Evolutionary conservation across 2,797 vertebrate genomes (phyloP), one percentile per base, ranked within the genome.

Genomic region (Acrossocheilus fasciatus): DNA sequence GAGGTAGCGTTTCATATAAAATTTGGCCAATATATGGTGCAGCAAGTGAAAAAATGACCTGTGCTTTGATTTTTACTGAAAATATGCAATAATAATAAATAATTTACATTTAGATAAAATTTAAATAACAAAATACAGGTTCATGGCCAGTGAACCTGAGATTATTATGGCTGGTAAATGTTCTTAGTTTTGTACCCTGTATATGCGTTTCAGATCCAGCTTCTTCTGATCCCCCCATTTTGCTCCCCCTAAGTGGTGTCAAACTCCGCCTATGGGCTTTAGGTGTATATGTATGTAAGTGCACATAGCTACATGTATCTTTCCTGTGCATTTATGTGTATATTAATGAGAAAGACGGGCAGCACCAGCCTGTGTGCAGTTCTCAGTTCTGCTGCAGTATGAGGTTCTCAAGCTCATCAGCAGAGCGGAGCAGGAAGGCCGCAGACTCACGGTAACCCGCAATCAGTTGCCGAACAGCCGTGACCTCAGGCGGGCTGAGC

Each of bases 371-470:
- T 85, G 78, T 86, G 69, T 80, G 62, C 34, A 64, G 76, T 77
- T 77, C 91, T 99, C 97, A 99, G 96, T 99, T 99, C 96, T 99
- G 98, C 95, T 99, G 98, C 93, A 99, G 96, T 95, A 99, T 99
- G 95, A 99, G 98, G 96, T 98, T 99, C 94, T 99, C 98, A 93
- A 99, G 97, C 97, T 99, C 98, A 2, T 99, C 98, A 2, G 98
- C 98, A 0, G 98, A 99, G 83, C 98, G 98, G n/a, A 99, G 97
- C 92, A 99, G 96, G 93, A 99, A 99, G 59, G 98, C 98, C 0
- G 98, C 98, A 0, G 98, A 99, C 96, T 99, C 98, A 72, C 98
- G 95, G 95, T 99, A 99, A 0, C 98, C 98, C 0, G 98, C 98
- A n/a, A 99, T 99, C 90, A 99, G 97, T 95, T 99, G 98, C 93